A percentile compares a stretch with the other conserved stretches of the same genome.
These are phyloP conservation scores for Dendrocincla tyrannina DNA, from an alignment of 2,797 vertebrate genomes.

Conservation along the genomic window DNA sequence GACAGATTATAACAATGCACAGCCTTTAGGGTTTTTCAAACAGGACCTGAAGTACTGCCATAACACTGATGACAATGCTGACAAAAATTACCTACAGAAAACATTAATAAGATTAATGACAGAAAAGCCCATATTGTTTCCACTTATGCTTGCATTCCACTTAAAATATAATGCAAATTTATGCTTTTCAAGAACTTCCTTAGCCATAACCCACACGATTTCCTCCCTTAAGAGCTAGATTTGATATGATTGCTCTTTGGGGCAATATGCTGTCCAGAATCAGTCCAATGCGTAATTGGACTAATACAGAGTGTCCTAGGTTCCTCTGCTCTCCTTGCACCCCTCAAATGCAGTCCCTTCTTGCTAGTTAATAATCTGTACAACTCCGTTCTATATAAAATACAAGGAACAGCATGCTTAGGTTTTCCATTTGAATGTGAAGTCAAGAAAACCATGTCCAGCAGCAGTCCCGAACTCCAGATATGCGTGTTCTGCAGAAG, in stretches of 20 bases:
- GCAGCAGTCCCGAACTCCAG: not conserved
- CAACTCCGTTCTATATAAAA: not conserved
- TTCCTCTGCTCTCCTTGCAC: not conserved
- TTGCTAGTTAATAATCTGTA: not conserved
- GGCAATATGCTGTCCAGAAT: not conserved
- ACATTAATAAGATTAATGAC: not conserved
- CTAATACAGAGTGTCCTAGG: not conserved
- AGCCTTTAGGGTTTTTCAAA: not conserved
- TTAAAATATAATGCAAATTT: not conserved
- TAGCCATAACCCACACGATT: not conserved
- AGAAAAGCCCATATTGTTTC: not conserved
- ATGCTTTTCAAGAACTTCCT: not conserved
- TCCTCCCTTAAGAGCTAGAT: not conserved
- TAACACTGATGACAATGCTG: not conserved
- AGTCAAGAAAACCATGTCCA: not conserved
- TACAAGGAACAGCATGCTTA: not conserved
- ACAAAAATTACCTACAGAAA: not conserved
- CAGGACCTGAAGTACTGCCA: not conserved
- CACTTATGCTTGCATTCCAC: not conserved
- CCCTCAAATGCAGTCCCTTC: not conserved
- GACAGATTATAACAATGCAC: not conserved
- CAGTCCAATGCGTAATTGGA: not conserved
- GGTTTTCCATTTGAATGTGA: not conserved
- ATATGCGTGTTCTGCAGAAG: fast-evolving
- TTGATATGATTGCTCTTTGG: not conserved